Base-by-base conservation (phyloP, 2,113 vertebrate species). In the Hystrix cristata region DNA sequence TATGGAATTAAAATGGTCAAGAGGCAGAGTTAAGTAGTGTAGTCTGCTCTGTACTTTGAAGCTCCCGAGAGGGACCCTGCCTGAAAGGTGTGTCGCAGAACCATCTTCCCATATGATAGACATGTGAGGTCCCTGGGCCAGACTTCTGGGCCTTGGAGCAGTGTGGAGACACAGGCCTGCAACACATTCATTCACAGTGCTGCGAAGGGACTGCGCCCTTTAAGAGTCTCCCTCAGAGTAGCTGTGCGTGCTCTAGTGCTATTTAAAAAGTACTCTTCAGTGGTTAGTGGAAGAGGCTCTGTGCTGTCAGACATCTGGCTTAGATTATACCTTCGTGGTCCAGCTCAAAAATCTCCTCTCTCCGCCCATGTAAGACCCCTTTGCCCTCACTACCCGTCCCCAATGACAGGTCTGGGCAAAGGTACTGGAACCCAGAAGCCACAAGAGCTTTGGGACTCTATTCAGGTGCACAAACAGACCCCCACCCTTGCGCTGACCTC, bases 391-490 rank as follows among this genome's bases (percentile, higher is more conserved):
- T 72, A 7, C 64, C 29, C 79, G n/a, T 80, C 83, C 65, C 31
- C 81, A 51, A 21, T 43, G 38, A 29, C 76, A 12, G 46, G 55
- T 38, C 87, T 51, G 25, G 29, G 78, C 55, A 62, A 62, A 94
- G 7, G 72, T 60, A 91, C 95, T 71, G 60, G 95, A 95, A 91
- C 78, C 82, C 84, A 53, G 94, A 95, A 96, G 97, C 48, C 64
- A 16, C 94, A 74, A 14, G 7, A 15, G 81, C 92, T 94, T 95
- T 80, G 90, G 81, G 84, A 86, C 92, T 96, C 87, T 60, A 13
- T 80, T 98, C 97, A 95, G 97, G 97, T 98, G 97, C 90, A 81
- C 95, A 95, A 92, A 98, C 90, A 55, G 95, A 94, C 90, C 65
- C 97, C 48, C 65, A 43, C 18, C 5, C 57, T 29, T 10, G 4